Base-by-base conservation (phyloP, 23 tunicate genomes). In the Styela clava region DNA sequence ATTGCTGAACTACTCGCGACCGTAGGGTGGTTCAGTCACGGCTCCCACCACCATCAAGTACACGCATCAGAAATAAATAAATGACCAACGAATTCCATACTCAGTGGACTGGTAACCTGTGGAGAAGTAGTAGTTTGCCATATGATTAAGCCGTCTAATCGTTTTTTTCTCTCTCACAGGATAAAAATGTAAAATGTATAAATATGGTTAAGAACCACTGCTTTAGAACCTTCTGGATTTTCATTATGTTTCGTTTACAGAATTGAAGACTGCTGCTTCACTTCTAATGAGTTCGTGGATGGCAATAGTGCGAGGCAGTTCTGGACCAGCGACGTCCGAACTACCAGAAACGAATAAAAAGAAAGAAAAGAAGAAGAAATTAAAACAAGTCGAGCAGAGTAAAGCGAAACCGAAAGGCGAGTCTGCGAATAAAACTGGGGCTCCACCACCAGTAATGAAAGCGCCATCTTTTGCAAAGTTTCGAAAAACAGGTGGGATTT, bases 391-490 rank as follows among this genome's bases (percentile, higher is more conserved):
- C 79, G 77, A 83, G 44, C 78, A 83, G 34, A n/a, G 35, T 1
- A 83, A 78, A 68, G 3, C 69, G 21, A 89, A 89, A 69, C 3
- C 82, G 2, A 73, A 84, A 84, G 21, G 79, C 0, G 88, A 89
- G 9, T 33, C 29, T 37, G 44, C 34, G 25, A 29, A 74, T 0
- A 84, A 89, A 24, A 61, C 34, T 2, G 71, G 52, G 0, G 31
- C 35, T 24, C 82, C 91, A 35, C 88, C 88, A 2, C 83, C 95
- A 0, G 81, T 85, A 16, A 82, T 81, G 30, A 81, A 81, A 68
- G 83, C 89, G 0, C 95, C 95, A 1, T 81, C 89, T 0, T 85
- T 89, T 72, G 83, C 95, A 1, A 89, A 81, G 29, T 81, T 89
- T 51, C 44, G 95, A 69, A 89, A 89, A 85, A 89, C 95, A 65